phyloP scores from a whole-genome alignment of 2,797 vertebrate species.

The Mycteria americana region DNA sequence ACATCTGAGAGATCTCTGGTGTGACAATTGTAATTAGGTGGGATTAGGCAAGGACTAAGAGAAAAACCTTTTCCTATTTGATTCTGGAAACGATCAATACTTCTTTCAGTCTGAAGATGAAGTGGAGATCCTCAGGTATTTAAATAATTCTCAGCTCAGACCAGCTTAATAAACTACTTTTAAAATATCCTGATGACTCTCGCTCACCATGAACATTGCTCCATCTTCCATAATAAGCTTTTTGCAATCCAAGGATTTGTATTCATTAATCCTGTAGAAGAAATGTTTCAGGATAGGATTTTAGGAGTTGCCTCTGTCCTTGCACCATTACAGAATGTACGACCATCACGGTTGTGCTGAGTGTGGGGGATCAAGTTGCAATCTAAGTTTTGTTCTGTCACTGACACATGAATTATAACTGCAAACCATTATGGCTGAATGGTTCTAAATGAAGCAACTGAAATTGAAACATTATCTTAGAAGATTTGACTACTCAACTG shows the following conservation, averaged over 20 bases:
- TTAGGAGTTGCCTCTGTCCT: background rate
- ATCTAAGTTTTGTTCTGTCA: background rate
- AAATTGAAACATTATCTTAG: background rate
- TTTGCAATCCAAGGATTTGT: background rate
- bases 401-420: background rate
- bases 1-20: background rate
- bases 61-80: background rate
- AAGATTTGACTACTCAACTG: background rate
- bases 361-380: background rate
- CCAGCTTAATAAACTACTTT: background rate
- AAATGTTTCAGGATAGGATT: background rate
- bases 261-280: background rate
- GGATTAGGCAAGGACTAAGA: background rate
- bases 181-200: background rate
- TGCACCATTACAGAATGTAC: background rate
- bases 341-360: background rate
- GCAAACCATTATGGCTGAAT: background rate
- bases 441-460: background rate
- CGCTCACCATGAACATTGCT: background rate
- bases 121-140: background rate
- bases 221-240: background rate
- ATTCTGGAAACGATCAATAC: background rate
- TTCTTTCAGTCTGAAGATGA: background rate
- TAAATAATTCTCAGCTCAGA: background rate
- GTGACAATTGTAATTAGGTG: background rate